phyloP scores from a whole-genome alignment of 2,888 invertebrate species.

The Anoplius nigerrimus region DNA sequence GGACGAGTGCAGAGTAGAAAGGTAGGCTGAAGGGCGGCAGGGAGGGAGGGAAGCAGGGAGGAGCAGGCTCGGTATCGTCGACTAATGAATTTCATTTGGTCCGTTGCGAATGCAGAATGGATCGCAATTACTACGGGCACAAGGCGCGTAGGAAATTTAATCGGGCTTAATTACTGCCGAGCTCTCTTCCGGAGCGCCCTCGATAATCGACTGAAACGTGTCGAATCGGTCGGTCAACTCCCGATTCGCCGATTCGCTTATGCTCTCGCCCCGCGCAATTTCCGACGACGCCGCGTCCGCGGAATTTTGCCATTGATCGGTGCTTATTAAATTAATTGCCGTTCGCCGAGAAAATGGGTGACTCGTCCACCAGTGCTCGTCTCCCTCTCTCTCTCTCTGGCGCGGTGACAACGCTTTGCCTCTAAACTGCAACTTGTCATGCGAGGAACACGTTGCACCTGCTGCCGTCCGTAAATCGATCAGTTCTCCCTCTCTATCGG shows the following conservation, averaged over 20 bases:
- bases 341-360: constrained; percentile 8
- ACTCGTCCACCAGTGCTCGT: neutral
- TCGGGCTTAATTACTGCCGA: constrained; percentile 55
- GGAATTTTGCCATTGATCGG: constrained; percentile 24
- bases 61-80: constrained; percentile 35
- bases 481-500: constrained; percentile 52
- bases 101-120: constrained; percentile 51
- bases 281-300: constrained; percentile 20
- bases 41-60: constrained; percentile 12
- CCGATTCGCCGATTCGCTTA: constrained; percentile 28
- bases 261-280: constrained; percentile 22
- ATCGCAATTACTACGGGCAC: constrained; percentile 52
- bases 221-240: constrained; percentile 46
- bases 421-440: constrained; percentile 53
- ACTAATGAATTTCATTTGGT: constrained; percentile 55
- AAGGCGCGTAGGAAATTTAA: constrained; percentile 57
- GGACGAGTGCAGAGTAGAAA: no score
- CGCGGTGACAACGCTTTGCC: constrained; percentile 37
- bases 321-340: constrained; percentile 57
- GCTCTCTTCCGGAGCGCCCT: constrained; percentile 50
- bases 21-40: neutral
- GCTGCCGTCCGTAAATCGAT: constrained; percentile 67
- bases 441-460: constrained; percentile 54
- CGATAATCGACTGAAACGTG: constrained; percentile 53
- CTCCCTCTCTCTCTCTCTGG: constrained; percentile 21